Evolutionary conservation across 2,113 vertebrate genomes (phyloP).

Genomic region (Mugil cephalus): DNA sequence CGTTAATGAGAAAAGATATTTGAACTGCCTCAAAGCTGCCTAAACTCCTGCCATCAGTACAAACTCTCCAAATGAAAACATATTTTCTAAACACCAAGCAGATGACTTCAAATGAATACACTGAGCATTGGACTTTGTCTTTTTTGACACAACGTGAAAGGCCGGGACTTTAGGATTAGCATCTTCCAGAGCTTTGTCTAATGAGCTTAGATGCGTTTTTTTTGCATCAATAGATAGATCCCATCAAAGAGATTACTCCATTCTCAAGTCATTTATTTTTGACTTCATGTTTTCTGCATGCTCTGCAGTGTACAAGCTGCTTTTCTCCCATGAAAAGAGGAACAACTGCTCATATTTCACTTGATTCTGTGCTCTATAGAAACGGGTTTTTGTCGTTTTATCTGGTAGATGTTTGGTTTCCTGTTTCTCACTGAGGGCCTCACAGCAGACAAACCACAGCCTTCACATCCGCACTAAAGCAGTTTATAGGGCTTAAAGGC

Average conservation of each 20-base stretch:
- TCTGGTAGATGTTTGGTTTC: constrained; percentile 44
- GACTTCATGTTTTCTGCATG: constrained; percentile 19
- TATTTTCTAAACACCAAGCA: constrained; percentile 27
- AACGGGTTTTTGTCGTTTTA: not conserved
- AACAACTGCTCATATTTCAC: not conserved
- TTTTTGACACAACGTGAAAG: constrained; percentile 26
- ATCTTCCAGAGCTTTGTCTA: constrained; percentile 30
- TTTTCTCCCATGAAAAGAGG: too few species aligned
- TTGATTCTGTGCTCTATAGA: not conserved
- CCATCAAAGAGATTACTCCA: constrained; percentile 57
- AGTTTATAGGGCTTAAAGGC: not conserved
- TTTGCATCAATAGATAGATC: constrained; percentile 63
- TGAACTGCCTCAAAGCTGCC: not conserved
- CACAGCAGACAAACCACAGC: constrained; percentile 51
- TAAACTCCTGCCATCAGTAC: constrained; percentile 9
- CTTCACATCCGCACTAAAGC: constrained; percentile 10
- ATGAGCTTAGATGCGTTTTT: constrained; percentile 51
- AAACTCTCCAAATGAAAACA: constrained; percentile 34
- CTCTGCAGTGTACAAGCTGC: too few species aligned
- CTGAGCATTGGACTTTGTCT: not conserved
- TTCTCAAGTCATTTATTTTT: constrained; percentile 32
- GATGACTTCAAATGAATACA: constrained; percentile 11
- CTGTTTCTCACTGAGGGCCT: constrained; percentile 43
- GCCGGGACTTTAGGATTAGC: constrained; percentile 32
- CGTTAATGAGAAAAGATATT: constrained; percentile 5